Conservation (phyloP, 2,797 vertebrate species). For the Psittacula derbiana region DNA sequence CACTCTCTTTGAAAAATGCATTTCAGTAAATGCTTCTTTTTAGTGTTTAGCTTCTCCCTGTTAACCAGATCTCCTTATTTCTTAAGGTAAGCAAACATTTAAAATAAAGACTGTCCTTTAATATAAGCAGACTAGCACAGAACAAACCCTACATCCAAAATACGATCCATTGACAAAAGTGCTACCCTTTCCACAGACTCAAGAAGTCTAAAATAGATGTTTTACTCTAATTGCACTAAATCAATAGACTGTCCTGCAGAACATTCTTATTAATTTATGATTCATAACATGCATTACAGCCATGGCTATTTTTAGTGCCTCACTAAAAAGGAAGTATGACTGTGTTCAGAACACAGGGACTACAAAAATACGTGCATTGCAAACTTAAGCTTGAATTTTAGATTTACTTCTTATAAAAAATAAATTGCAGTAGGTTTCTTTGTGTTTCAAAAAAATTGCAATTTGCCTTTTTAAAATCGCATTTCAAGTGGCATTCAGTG, state of each 20-base stretch:
- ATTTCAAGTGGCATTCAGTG: neutral
- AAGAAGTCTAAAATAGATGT: constrained; percentile 30
- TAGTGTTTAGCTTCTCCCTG: neutral
- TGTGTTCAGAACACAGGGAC: neutral
- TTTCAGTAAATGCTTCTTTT: neutral
- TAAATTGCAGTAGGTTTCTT: neutral
- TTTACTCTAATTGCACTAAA: constrained; percentile 59
- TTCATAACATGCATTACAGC: constrained; percentile 39
- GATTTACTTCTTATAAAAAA: neutral
- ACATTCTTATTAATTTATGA: constrained; percentile 65
- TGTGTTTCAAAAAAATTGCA: neutral
- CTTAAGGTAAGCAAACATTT: neutral
- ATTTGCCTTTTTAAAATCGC: neutral
- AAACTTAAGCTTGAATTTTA: neutral
- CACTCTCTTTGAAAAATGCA: neutral
- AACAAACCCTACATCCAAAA: constrained; percentile 24
- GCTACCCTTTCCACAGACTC: constrained; percentile 1
- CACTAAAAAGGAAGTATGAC: neutral
- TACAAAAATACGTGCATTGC: neutral
- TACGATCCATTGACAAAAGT: neutral
- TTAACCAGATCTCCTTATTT: neutral
- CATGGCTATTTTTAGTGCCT: constrained; percentile 47
- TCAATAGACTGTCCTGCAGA: constrained; percentile 47
- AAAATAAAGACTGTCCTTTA: neutral
- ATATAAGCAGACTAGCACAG: neutral